These are phyloP conservation scores for Montipora efflorescens DNA, from an alignment of 64 coral and sea anemone species.

Conservation along the genomic window DNA sequence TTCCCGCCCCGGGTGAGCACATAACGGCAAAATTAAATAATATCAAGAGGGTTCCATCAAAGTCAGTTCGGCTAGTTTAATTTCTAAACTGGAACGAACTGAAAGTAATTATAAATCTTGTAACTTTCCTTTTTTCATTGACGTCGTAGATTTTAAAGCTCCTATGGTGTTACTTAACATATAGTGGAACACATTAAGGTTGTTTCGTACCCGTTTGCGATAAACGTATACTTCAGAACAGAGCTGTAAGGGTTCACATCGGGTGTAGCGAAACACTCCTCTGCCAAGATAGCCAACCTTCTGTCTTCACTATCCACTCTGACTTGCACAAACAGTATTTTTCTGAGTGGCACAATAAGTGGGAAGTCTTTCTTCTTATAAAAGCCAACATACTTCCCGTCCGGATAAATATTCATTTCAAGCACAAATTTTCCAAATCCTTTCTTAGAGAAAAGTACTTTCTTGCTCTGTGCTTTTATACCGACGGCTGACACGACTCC, in stretches of 20 bases:
- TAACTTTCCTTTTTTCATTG: no score
- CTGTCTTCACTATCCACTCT: background rate
- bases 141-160: no score
- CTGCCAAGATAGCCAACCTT: background rate
- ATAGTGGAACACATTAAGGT: background rate
- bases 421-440: conserved; percentile 4
- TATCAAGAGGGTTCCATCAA: no score
- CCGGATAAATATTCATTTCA: conserved; percentile 15
- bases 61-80: no score
- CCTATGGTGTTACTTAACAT: background rate
- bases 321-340: background rate
- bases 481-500: conserved; percentile 50
- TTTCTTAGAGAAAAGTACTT: conserved; percentile 46
- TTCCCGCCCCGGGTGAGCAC: no score
- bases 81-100: no score
- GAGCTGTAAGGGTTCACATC: background rate
- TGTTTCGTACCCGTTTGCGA: conserved; percentile 9
- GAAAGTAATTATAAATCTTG: no score
- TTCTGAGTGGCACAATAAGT: background rate
- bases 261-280: conserved; percentile 9
- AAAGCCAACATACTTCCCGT: background rate
- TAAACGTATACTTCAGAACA: conserved; percentile 14
- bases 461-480: conserved; percentile 48
- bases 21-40: no score
- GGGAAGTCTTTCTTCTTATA: conserved; percentile 14